Evolutionary conservation across 2,797 vertebrate species (phyloP), one percentile per base, ranked within the genome.

Genomic region (Sciurus vulgaris): DNA sequence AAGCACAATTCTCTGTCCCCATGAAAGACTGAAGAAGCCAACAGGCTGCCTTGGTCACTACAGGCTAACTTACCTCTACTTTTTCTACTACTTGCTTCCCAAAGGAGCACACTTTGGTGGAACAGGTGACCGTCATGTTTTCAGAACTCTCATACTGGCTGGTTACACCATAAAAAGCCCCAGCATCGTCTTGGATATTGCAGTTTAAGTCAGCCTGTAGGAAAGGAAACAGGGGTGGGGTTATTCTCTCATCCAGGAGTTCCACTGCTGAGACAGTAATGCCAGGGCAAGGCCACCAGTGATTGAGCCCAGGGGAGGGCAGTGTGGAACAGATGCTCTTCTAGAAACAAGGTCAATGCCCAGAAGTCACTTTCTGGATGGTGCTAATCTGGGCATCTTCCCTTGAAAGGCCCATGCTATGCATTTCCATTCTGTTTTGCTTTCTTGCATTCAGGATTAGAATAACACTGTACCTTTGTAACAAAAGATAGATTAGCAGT

Each of bases 1-100:
- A 90, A 76, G 26, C 26, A 56, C 70, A 77, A 35, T 10, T 33
- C 26, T 61, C 47, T 49, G 33, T 7, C 7, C 56, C 26, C 12
- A 14, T 2, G 38, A 67, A 59, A 5, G 28, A 33, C 12, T 59
- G 26, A 61, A 73, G 38, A 33, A 44, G 70, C 74, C 8, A 5
- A 49, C 13, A 54, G 59, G 54, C 49, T 54, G 73, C 70, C 72
- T 33, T 13, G n/a, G 74, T 44, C 81, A 3, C 73, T 5, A 54
- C 59, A 51, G 81, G 90, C 61, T 86, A 24, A 97, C 98, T 81
- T 98, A 99, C 99, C 99, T 99, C 99, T 94, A 99, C 99, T 99
- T 99, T 99, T 98, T 99, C 99, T 95, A 99, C 99, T 97, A 99
- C 99, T 99, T 99, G 99, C 98, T 99, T 99, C 96, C 99, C 99